Percentiles rank a stretch among this genome's conserved stretches.
phyloP scores from a whole-genome alignment of 2,113 vertebrate genomes.

The Aepyceros melampus region DNA sequence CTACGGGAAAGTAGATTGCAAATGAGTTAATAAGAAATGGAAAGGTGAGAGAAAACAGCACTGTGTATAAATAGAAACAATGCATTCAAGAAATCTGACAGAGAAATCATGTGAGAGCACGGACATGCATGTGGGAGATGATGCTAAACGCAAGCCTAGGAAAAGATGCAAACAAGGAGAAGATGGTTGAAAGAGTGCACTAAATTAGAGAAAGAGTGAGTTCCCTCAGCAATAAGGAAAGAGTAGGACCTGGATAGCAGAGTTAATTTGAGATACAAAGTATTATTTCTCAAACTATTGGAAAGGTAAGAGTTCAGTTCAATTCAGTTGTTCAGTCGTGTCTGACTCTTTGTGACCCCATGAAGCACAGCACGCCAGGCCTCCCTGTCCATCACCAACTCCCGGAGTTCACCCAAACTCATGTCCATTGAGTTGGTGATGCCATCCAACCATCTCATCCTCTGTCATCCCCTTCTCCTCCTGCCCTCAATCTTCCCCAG shows the following conservation, averaged over 20 bases:
- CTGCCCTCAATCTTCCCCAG: too few relatives aligned
- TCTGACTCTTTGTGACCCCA: too few relatives aligned
- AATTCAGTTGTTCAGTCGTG: too few relatives aligned
- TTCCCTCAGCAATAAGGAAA: not conserved
- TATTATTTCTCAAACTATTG: not conserved
- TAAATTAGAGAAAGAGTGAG: not conserved
- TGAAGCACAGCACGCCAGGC: rapidly evolving
- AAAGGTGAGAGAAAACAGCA: not conserved
- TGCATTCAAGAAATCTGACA: not conserved
- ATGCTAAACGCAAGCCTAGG: not conserved
- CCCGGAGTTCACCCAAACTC: too few relatives aligned
- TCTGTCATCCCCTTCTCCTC: too few relatives aligned
- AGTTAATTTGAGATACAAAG: not conserved
- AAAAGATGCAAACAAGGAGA: not conserved
- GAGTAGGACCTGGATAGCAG: not conserved
- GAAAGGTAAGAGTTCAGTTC: not conserved
- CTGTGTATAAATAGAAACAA: not conserved
- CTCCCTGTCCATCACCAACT: too few relatives aligned
- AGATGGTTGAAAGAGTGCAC: not conserved
- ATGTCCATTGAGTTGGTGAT: too few relatives aligned
- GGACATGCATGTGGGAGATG: not conserved
- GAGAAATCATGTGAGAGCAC: not conserved
- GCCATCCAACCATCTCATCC: too few relatives aligned
- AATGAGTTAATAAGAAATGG: not conserved
- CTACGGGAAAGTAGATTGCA: not conserved